Base-by-base conservation (phyloP, 2,888 invertebrate species). In the Amiota mariae region DNA sequence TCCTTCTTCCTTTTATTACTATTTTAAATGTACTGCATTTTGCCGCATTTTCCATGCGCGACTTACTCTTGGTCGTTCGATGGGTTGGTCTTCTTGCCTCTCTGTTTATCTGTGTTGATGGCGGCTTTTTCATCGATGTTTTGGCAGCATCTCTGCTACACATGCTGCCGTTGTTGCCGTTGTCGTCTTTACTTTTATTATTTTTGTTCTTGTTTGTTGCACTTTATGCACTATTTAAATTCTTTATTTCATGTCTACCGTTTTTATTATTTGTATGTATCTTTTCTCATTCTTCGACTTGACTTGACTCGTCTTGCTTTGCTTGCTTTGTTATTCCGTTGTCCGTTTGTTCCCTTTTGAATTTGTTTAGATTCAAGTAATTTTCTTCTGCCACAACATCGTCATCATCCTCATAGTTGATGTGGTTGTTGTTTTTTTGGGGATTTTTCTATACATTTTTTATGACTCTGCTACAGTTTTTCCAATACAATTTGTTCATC, bases 241-340 rank as follows among this genome's bases (percentile, higher is more conserved):
- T 24, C 51, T 68, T 84, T 85, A 85, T 82, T 81, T 82, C 77
- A 80, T 84, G 86, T 82, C 82, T 84, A 80, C 78, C 79, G 74
- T 79, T 76, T 82, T 63, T 63, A 36, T 46, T 63, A 36, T 36
- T 36, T 36, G 36, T 36, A 36, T 63, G 46, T 46, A 46, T 63
- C 46, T 12, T 36, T 36, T 46, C 54, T 51, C 36, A 51, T 51
- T 12, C 12, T 4, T 51, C 54, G 13, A 12, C 54, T n/a, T 20
- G 18, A 59, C 11, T 59, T 10, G 59, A 11, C 46, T 63, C 24
- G 63, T n/a, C 47, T 24, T 11, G 8, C 36, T 20, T 68, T 68
- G 18, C n/a, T 36, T 63, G 18, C 11, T 56, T 11, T 56, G 61
- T 8, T 20, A 2, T 12, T 12, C 11, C 20, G 46, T 47, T 47